Percentiles rank a stretch among this genome's conserved stretches.
Evolutionary conservation across 1,140 invertebrate genomes (phyloP).

Genomic region (Spodoptera frugiperda): DNA sequence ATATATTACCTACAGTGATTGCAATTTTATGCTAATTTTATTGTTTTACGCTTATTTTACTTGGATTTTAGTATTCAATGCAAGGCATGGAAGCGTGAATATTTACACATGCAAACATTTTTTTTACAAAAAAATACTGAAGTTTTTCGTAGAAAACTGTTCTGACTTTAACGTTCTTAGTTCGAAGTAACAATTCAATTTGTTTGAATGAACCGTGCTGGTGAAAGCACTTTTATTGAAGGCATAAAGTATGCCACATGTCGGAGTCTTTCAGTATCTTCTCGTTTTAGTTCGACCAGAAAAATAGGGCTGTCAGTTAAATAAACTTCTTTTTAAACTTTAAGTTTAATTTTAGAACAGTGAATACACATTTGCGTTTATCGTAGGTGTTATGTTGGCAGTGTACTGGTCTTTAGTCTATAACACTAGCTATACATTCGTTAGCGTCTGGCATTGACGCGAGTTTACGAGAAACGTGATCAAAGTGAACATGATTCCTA

Average conservation of each 20-base stretch:
- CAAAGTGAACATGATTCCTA: slow-evolving; percentile 5
- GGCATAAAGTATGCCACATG: slow-evolving; percentile 6
- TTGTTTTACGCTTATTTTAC: too few species aligned
- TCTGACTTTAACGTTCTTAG: too few species aligned
- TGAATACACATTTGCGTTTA: neutral
- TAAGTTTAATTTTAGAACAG: neutral
- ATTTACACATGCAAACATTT: too few species aligned
- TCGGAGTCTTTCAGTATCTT: slow-evolving; percentile 10
- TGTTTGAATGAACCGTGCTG: neutral
- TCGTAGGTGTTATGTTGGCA: slow-evolving; percentile 16
- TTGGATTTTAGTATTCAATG: too few species aligned
- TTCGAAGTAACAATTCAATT: too few species aligned
- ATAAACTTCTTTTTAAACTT: neutral
- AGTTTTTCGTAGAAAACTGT: slow-evolving; percentile 2
- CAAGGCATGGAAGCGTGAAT: too few species aligned
- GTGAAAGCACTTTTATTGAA: slow-evolving; percentile 12
- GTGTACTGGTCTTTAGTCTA: neutral
- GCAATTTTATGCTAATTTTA: too few species aligned
- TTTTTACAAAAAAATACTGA: too few species aligned
- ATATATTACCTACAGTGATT: too few species aligned
- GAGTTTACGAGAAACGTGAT: slow-evolving; percentile 18
- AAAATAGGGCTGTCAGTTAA: slow-evolving; percentile 10
- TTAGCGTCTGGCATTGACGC: slow-evolving; percentile 14
- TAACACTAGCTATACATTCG: neutral
- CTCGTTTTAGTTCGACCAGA: neutral